phyloP scores from a whole-genome alignment of 2,113 vertebrate species.

The Myotis davidii region DNA sequence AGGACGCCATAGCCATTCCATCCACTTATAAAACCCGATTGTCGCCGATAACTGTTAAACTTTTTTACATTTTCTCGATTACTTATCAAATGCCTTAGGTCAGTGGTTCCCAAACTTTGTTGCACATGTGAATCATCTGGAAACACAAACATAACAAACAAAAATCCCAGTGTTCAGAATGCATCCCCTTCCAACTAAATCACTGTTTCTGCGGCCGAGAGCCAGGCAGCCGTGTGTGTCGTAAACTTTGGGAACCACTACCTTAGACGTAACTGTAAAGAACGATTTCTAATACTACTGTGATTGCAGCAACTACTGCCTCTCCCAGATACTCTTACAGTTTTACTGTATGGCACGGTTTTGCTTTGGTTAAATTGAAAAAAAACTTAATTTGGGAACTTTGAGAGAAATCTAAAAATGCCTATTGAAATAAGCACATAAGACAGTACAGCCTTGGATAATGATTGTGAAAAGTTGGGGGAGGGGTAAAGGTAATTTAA shows the following conservation, averaged over 20 bases:
- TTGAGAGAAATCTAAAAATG: background rate
- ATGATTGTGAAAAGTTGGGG: background rate
- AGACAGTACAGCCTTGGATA: background rate
- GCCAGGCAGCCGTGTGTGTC: background rate
- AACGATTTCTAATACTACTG: background rate
- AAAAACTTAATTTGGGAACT: slow-evolving; percentile 30
- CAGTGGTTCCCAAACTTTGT: background rate
- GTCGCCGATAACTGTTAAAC: no score
- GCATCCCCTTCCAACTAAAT: background rate
- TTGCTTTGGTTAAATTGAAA: slow-evolving; percentile 8
- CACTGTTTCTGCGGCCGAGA: background rate
- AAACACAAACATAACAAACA: background rate
- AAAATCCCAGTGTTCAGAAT: background rate
- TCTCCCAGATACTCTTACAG: background rate
- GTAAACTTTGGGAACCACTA: background rate
- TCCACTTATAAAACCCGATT: background rate
- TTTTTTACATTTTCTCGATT: background rate
- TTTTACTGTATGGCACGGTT: background rate
- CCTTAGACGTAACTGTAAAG: background rate
- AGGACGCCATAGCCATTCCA: background rate
- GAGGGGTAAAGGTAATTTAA: background rate
- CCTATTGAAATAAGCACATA: background rate
- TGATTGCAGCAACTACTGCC: background rate
- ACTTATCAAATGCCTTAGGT: background rate
- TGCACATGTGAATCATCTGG: background rate